Evolutionary conservation across 1,140 invertebrate species (phyloP).

Genomic region (Zelostemma sp.): DNA sequence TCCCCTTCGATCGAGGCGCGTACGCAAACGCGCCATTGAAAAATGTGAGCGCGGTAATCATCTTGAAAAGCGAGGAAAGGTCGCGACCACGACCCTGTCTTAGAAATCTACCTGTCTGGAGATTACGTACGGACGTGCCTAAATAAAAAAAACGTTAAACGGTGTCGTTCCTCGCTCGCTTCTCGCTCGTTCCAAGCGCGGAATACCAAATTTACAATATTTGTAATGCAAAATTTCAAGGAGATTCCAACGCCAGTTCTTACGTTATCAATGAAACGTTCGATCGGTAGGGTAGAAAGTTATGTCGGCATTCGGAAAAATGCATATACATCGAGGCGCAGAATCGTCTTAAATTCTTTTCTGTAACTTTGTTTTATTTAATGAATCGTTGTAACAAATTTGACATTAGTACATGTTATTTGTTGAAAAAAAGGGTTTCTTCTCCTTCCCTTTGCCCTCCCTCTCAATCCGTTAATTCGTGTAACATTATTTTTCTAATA

Average conservation of each 20-base stretch:
- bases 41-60: constrained; percentile 20
- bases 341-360: too few relatives aligned
- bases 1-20: neutral
- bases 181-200: neutral
- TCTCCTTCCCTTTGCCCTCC: constrained; percentile 13
- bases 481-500: constrained; percentile 44
- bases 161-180: constrained; percentile 14
- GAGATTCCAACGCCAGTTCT: too few relatives aligned
- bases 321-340: too few relatives aligned
- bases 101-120: constrained; percentile 52
- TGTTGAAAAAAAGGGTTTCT: constrained; percentile 15
- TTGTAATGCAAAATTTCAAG: too few relatives aligned
- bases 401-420: too few relatives aligned
- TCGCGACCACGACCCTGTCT: constrained; percentile 47
- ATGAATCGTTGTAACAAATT: too few relatives aligned
- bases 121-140: constrained; percentile 45
- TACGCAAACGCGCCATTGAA: constrained; percentile 1
- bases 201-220: too few relatives aligned
- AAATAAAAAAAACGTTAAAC: constrained; percentile 28
- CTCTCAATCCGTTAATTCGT: constrained; percentile 25
- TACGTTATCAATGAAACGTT: too few relatives aligned
- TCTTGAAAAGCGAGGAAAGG: constrained; percentile 37
- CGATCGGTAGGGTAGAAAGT: too few relatives aligned
- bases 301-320: too few relatives aligned
- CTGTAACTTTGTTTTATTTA: too few relatives aligned